These are phyloP conservation scores for Gorsachius magnificus DNA, from an alignment of 2,797 vertebrate species.

Conservation along the genomic window DNA sequence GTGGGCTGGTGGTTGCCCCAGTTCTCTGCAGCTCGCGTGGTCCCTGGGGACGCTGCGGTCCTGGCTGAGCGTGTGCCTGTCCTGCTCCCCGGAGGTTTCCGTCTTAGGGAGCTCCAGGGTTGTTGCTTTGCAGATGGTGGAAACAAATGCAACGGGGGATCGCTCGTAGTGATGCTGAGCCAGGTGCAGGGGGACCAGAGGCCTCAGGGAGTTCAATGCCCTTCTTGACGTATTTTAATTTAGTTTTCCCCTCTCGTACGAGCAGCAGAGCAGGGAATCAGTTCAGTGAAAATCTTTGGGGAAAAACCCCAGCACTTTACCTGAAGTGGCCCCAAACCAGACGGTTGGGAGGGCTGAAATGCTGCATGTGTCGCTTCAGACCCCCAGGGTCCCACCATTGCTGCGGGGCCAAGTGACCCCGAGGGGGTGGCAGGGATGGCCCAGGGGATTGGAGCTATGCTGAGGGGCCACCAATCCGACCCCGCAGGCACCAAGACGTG, in stretches of 20 bases:
- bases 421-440: not conserved
- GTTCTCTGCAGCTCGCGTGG: fast-evolving
- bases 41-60: fast-evolving
- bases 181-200: not conserved
- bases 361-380: not conserved
- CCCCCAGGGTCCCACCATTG: not conserved
- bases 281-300: too few species aligned
- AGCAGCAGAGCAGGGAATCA: not conserved
- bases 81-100: not conserved
- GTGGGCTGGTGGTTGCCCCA: not conserved
- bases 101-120: not conserved
- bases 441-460: not conserved
- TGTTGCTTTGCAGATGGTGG: not conserved
- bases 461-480: not conserved
- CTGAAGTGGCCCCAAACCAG: not conserved
- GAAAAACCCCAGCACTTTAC: not conserved
- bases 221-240: not conserved
- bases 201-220: not conserved
- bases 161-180: too few species aligned
- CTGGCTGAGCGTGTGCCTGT: fast-evolving
- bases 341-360: not conserved
- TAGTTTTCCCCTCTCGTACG: not conserved
- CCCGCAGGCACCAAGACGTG: not conserved
- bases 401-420: not conserved
- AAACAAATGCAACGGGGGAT: not conserved